These are phyloP conservation scores for Callimorpha dominula DNA, from an alignment of 2,888 invertebrate genomes.

Conservation along the genomic window DNA sequence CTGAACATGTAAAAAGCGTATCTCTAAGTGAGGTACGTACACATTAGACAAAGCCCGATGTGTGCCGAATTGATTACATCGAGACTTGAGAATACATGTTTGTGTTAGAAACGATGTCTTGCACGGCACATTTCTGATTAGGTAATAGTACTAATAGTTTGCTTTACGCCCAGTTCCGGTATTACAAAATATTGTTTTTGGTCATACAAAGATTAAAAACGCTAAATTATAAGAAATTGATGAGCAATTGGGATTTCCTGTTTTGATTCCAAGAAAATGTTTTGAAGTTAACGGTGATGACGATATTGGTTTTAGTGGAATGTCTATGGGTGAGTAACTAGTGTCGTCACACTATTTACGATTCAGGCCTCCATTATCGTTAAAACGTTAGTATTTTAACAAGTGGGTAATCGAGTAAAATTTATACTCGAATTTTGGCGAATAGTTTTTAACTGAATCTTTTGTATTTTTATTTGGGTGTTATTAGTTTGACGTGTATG, in stretches of 20 bases:
- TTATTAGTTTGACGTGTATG: too few relatives aligned
- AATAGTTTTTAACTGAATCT: background rate
- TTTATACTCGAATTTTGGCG: background rate
- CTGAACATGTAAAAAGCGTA: conserved; percentile 22
- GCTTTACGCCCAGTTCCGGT: conserved; percentile 37
- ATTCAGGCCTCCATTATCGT: background rate
- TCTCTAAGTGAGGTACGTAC: conserved; percentile 25
- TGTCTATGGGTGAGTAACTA: background rate
- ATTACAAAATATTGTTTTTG: conserved; percentile 19
- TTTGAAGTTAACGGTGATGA: conserved; percentile 13
- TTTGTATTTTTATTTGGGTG: too few relatives aligned
- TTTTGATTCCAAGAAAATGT: conserved; percentile 15
- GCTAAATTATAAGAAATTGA: conserved; percentile 14
- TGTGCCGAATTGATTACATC: conserved; percentile 73
- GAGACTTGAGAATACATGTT: conserved; percentile 62
- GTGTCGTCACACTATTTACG: background rate
- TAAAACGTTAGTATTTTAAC: background rate
- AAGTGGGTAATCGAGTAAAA: background rate
- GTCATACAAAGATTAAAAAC: conserved; percentile 16
- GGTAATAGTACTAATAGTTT: conserved; percentile 47
- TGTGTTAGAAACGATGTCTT: conserved; percentile 48
- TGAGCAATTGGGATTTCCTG: conserved; percentile 27
- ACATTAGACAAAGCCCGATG: conserved; percentile 41
- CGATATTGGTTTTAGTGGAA: conserved; percentile 1
- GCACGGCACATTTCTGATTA: conserved; percentile 68